Conservation (phyloP, 2,113 vertebrate species). For the Pica pica region DNA sequence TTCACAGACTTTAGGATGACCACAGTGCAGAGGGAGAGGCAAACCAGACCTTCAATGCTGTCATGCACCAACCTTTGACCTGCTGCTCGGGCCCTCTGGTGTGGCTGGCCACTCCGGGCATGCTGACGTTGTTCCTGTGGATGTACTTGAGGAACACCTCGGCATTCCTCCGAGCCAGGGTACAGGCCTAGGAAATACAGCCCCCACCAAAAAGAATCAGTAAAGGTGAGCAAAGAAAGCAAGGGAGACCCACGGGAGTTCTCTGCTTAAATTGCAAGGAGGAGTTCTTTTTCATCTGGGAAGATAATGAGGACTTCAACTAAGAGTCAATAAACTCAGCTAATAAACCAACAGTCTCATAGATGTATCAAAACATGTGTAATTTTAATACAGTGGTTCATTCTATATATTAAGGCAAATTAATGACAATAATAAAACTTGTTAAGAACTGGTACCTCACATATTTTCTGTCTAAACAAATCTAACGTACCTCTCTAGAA, state of each 20-base stretch:
- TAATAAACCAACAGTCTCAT: not conserved
- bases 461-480: not conserved
- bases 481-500: not conserved
- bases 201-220: not conserved
- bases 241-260: not conserved
- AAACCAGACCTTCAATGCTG: not conserved
- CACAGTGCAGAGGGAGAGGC: not conserved
- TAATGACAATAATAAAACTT: not conserved
- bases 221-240: not conserved
- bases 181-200: conserved; percentile 83
- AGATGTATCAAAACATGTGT: not conserved
- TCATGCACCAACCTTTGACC: conserved; percentile 87
- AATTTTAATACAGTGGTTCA: not conserved
- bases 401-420: not conserved
- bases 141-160: conserved; percentile 99
- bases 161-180: conserved; percentile 91
- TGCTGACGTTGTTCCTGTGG: conserved; percentile 95
- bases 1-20: not conserved
- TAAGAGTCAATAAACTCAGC: not conserved
- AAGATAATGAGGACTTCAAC: not conserved
- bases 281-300: not conserved
- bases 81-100: conserved; percentile 90
- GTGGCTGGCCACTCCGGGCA: conserved; percentile 86
- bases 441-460: not conserved
- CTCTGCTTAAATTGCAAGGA: not conserved